Percentiles rank a stretch among this genome's conserved stretches.
phyloP scores from a whole-genome alignment of 2,113 vertebrate species.

The Pseudorasbora parva region DNA sequence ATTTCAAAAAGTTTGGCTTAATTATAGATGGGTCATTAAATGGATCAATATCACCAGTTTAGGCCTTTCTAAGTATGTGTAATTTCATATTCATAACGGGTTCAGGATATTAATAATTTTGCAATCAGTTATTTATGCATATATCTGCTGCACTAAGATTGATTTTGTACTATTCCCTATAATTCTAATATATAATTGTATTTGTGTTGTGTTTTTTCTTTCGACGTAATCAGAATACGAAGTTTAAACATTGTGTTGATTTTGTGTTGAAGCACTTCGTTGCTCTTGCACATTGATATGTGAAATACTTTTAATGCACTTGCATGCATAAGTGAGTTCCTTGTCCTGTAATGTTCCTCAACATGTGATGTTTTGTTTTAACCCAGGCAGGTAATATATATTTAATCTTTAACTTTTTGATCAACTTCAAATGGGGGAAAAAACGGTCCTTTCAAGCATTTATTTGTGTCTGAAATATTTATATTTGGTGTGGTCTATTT shows the following conservation, averaged over 20 bases:
- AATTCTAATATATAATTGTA: constrained; percentile 50
- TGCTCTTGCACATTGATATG: constrained; percentile 89
- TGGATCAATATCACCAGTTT: constrained; percentile 80
- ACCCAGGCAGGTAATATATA: constrained; percentile 50
- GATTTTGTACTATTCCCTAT: constrained; percentile 63
- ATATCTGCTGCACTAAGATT: constrained; percentile 98
- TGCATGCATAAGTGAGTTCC: constrained; percentile 74
- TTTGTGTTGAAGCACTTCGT: constrained; percentile 95
- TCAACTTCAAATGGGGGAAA: constrained; percentile 35
- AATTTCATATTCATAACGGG: constrained; percentile 58
- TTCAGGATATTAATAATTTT: constrained; percentile 83
- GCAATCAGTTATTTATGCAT: constrained; percentile 97
- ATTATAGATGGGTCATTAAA: constrained; percentile 1
- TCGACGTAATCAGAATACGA: constrained; percentile 51
- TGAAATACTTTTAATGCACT: constrained; percentile 71
- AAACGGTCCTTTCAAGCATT: constrained; percentile 12
- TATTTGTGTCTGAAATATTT: constrained; percentile 39
- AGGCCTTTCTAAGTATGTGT: constrained; percentile 77
- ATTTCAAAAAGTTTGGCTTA: not conserved
- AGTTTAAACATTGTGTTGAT: constrained; percentile 86
- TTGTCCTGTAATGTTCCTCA: constrained; percentile 65
- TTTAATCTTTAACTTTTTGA: constrained; percentile 39
- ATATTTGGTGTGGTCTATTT: constrained; percentile 50
- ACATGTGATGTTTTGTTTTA: constrained; percentile 48
- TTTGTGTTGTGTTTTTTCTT: constrained; percentile 65